Base-by-base conservation (phyloP, 1,140 invertebrate genomes). In the Sarcophaga bullata region DNA sequence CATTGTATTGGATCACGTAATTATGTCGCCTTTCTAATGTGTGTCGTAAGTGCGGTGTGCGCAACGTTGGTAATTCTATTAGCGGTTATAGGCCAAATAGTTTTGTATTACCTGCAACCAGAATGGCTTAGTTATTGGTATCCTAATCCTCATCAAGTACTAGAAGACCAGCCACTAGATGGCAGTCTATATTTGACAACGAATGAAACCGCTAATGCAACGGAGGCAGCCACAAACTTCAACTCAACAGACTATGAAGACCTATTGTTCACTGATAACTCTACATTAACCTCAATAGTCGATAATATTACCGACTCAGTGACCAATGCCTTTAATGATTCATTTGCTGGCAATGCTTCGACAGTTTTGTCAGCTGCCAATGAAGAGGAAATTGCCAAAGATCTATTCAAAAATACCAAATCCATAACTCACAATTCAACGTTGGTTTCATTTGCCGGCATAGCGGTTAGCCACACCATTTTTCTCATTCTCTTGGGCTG, bases 1-100 rank as follows among this genome's bases (percentile, higher is more conserved):
- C 98, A 98, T 89, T 99, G 98, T 91, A 94, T 99, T 37, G 98
- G 98, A 0, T 92, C 92, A 9, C 92, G 96, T 83, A 99, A 99
- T 89, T 99, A 99, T 91, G 92, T 91, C 47, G 94, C 95, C 25
- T 99, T 98, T 89, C 92, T 98, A 46, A 93, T 94, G 85, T 97
- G 96, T 86, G 93, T 98, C 9, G 91, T 95, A n/a, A 96, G 95
- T 37, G 96, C 96, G 6, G 93, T 97, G 81, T 87, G 95, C 19
- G 94, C 95, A 73, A 93, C 94, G 8, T 85, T 95, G 13, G 91
- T 94, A n/a, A 94, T 97, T 15, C 91, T 95, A 80, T 92, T 91
- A 8, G 91, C 96, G 17, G 94, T 94, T 80, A 87, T 95, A 19
- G 91, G 92, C 1, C 95, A 96, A 86, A 91, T 96, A 25, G 90